Evolutionary conservation across 1,140 invertebrate species (phyloP).

Genomic region (Penaeus indicus): DNA sequence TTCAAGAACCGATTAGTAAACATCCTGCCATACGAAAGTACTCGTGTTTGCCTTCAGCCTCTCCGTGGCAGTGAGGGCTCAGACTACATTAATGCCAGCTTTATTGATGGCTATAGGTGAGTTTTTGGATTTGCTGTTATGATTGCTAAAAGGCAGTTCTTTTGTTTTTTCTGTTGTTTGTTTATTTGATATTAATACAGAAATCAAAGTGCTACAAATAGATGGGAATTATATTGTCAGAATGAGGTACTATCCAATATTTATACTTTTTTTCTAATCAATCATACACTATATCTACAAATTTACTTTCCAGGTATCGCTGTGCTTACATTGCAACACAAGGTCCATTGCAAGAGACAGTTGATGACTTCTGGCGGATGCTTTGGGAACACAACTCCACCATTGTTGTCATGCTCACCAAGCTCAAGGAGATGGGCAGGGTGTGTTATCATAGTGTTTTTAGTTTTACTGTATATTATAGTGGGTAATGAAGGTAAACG

Average conservation of each 20-base stretch:
- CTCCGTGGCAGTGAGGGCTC: conserved; percentile 93
- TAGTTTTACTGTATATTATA: neutral
- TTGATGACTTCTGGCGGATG: conserved; percentile 99
- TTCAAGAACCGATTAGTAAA: conserved; percentile 98
- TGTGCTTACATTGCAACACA: conserved; percentile 98
- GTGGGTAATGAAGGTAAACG: too few species aligned
- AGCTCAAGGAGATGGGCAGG: conserved; percentile 96
- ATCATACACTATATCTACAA: neutral
- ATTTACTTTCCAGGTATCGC: conserved; percentile 76
- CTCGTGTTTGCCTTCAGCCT: conserved; percentile 92
- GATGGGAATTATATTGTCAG: neutral
- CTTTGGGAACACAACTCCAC: conserved; percentile 99
- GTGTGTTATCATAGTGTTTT: conserved; percentile 74
- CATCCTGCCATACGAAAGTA: conserved; percentile 97
- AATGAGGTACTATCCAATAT: neutral
- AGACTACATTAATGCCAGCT: conserved; percentile 99
- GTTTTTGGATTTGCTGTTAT: conserved; percentile 65
- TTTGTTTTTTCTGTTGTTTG: neutral
- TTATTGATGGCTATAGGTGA: conserved; percentile 90
- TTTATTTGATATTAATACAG: neutral
- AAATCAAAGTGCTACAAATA: neutral
- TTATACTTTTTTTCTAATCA: too few species aligned
- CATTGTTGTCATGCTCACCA: conserved; percentile 99
- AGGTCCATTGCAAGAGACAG: conserved; percentile 94
- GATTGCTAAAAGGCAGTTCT: neutral